Base-by-base conservation (phyloP, 2,888 invertebrate genomes). In the Campoplex nolae region DNA sequence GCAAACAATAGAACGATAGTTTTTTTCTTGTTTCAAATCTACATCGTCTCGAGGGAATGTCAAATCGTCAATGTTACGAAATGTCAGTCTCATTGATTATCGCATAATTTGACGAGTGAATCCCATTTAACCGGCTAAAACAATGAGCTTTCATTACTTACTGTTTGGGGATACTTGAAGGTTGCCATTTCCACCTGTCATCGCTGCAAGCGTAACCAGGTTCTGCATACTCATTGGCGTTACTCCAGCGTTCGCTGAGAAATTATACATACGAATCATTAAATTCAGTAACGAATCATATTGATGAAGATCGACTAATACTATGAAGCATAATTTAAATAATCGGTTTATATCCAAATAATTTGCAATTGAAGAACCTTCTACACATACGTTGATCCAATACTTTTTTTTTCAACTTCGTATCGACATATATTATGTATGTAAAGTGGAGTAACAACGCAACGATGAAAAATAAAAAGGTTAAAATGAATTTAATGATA, bases 161-260 rank as follows among this genome's bases (percentile, higher is more conserved):
- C 95, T 95, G 93, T 95, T 95, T 87, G 95, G 95, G 88, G 95
- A 95, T 88, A 95, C 95, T 91, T 95, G 95, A 89, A 95, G 95
- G 89, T 95, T 95, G 89, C 93, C 94, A 88, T 94, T 95, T 89
- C 94, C 95, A 88, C 95, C 95, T 89, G 97, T 96, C 96, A 97
- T 97, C 73, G 97, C 97, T 82, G 98, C 98, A 90, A 98, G 95
- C 81, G 98, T 98, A 92, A 98, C 98, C 94, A 98, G 95, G 95
- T 98, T 98, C 96, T 98, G 98, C 95, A 98, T 97, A 92, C 97
- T 97, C 95, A 98, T 97, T 82, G 98, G 97, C 89, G 97, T 97
- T 83, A 93, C 93, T 78, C 92, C 94, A 56, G 94, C 93, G 87
- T 92, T 93, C 79, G 94, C 94, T 94, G 90, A 80, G 92, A 93